These are phyloP conservation scores for Hirtodrosophila cameraria DNA, from an alignment of 2,888 invertebrate genomes.

Conservation along the genomic window DNA sequence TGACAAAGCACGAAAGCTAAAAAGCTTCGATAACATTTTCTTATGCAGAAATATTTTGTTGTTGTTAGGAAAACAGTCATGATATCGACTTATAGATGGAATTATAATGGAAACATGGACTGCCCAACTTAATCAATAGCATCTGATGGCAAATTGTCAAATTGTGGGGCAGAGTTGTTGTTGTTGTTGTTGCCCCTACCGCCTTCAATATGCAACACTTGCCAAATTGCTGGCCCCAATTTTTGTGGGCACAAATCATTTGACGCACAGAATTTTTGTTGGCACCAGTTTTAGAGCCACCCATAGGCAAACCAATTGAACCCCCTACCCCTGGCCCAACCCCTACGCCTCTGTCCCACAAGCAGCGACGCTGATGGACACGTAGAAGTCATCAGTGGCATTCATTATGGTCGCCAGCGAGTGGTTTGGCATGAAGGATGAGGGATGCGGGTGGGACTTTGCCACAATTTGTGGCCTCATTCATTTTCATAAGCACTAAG, in stretches of 20 bases:
- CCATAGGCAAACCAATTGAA: neutral
- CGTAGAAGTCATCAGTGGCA: slow-evolving; percentile 61
- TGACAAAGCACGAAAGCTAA: too few relatives aligned
- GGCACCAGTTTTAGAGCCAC: neutral
- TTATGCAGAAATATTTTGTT: too few relatives aligned
- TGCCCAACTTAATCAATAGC: slow-evolving; percentile 11
- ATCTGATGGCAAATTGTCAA: slow-evolving; percentile 35
- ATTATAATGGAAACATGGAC: neutral
- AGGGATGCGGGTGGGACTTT: neutral
- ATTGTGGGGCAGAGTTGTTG: neutral
- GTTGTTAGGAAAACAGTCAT: too few relatives aligned
- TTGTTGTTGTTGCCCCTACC: slow-evolving; percentile 2
- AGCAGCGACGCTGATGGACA: slow-evolving; percentile 47
- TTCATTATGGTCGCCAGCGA: slow-evolving; percentile 39
- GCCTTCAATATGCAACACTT: slow-evolving; percentile 20
- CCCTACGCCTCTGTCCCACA: neutral
- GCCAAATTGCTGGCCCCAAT: slow-evolving; percentile 44
- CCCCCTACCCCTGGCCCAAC: neutral
- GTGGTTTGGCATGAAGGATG: neutral
- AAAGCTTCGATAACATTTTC: too few relatives aligned
- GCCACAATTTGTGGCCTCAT: slow-evolving; percentile 54
- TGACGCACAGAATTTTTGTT: slow-evolving; percentile 12
- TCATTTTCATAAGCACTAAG: slow-evolving; percentile 58
- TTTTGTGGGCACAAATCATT: slow-evolving; percentile 47
- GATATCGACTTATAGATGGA: neutral